Percentiles rank a stretch among this genome's conserved stretches.
These are phyloP conservation scores for Helicoverpa armigera DNA, from an alignment of 1,140 invertebrate species.

Conservation along the genomic window DNA sequence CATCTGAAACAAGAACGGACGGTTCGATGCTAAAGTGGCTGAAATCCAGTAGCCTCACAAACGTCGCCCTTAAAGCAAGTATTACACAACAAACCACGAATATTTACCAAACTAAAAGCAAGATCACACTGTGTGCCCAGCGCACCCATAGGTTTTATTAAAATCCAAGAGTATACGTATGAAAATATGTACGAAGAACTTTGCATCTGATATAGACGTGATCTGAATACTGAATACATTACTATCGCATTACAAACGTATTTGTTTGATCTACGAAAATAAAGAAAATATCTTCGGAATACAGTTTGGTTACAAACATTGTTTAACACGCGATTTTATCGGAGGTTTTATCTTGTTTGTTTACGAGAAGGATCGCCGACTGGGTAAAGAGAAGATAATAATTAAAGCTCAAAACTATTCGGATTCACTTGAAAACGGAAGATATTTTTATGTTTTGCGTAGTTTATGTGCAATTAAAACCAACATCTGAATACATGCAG, in stretches of 20 bases:
- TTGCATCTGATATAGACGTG: slow-evolving; percentile 60
- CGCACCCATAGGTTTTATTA: slow-evolving; percentile 49
- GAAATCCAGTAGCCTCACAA: not conserved
- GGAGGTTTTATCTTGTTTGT: not conserved
- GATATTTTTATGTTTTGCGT: too few species aligned
- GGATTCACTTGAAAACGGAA: too few species aligned
- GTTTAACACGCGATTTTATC: slow-evolving; percentile 12
- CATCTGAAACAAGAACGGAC: not conserved
- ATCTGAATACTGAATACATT: slow-evolving; percentile 65
- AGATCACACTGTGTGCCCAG: slow-evolving; percentile 32
- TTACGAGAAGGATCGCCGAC: not conserved
- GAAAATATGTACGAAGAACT: slow-evolving; percentile 50
- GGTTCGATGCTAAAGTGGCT: not conserved
- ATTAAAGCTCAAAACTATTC: too few species aligned
- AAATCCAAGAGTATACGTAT: slow-evolving; percentile 44
- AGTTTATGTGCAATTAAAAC: too few species aligned
- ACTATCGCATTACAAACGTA: slow-evolving; percentile 68
- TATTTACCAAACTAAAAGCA: slow-evolving; percentile 56
- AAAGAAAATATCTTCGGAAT: slow-evolving; percentile 24
- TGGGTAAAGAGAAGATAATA: too few species aligned
- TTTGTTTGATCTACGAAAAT: slow-evolving; percentile 60
- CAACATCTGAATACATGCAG: too few species aligned
- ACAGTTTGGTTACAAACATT: slow-evolving; percentile 23
- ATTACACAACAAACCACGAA: slow-evolving; percentile 30
- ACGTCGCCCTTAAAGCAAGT: not conserved